Evolutionary conservation across 2,888 invertebrate species (phyloP), one percentile per base, ranked within the genome.

Genomic region (Scaptomyza tumidula): DNA sequence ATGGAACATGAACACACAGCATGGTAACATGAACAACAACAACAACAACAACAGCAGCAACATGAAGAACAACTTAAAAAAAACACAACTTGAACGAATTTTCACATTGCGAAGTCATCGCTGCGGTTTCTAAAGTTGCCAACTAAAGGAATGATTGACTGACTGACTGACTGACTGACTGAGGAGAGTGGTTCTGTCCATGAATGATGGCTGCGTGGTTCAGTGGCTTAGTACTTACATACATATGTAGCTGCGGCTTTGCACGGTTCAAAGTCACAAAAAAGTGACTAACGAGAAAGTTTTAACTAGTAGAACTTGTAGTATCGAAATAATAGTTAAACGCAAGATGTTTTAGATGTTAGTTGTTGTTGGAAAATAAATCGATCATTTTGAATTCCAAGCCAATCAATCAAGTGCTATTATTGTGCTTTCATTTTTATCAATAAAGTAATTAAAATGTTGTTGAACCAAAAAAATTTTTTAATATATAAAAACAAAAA

Each of bases 121-220:
- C 60, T 75, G 74, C 56, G 62, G 65, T 71, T 71, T 50, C 45
- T 54, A 46, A 44, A 44, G 3, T n/a, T n/a, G 56, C 33, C 69
- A 24, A 14, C 35, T 10, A 35, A 35, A 16, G 35, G 19, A 50
- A n/a, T 50, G 49, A 35, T n/a, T 50, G 35, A 19, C 35, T 35
- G 33, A 49, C 35, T 50, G 49, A 35, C 13, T 33, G 49, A 50
- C n/a, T 50, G 27, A 46, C 27, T 45, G 27, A 6, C 10, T 46
- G 27, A 16, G 35, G 14, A 29, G 62, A 57, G 53, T 50, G 57
- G 43, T 44, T 53, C 56, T n/a, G 64, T 63, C 16, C 39, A 24
- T 69, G 80, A 75, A 66, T 70, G 78, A 55, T 60, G 52, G 27
- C 56, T 71, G 52, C 78, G 63, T 77, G 75, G 78, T 78, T 68